These are phyloP conservation scores for Sialis lutaria DNA, from an alignment of 2,888 invertebrate species.

Conservation along the genomic window DNA sequence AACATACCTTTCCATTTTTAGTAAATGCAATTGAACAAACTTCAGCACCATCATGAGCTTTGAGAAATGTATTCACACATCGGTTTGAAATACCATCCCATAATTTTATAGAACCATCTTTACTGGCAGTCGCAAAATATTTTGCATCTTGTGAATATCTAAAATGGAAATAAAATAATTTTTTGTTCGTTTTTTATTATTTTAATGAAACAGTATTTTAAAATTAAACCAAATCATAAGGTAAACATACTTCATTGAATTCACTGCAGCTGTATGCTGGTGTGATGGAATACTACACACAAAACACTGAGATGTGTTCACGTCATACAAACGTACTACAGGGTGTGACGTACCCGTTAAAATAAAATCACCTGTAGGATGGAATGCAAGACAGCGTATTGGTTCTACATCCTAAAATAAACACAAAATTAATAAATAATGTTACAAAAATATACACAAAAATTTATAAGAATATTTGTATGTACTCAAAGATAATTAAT, in stretches of 20 bases:
- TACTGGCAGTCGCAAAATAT: constrained; percentile 69
- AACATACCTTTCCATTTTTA: constrained; percentile 76
- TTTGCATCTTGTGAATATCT: constrained; percentile 52
- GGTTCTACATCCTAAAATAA: constrained; percentile 68
- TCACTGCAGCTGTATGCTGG: constrained; percentile 63
- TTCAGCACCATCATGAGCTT: constrained; percentile 88
- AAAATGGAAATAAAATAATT: constrained; percentile 18
- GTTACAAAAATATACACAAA: neutral
- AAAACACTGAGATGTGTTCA: constrained; percentile 90
- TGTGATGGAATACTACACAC: constrained; percentile 80
- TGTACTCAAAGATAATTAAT: neutral
- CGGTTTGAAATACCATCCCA: constrained; percentile 94
- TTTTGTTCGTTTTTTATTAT: neutral
- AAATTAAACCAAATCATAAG: neutral
- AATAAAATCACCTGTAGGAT: constrained; percentile 88
- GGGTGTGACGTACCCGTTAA: constrained; percentile 88
- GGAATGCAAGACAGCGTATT: constrained; percentile 79
- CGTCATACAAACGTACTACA: constrained; percentile 79
- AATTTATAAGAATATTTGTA: neutral
- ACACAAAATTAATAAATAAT: neutral
- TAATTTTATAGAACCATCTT: constrained; percentile 85
- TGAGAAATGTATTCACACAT: constrained; percentile 83
- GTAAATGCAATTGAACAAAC: constrained; percentile 90
- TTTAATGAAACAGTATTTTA: neutral
- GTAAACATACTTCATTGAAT: constrained; percentile 43